phyloP scores from a whole-genome alignment of 92 coral and sea anemone species.

The Parazoanthus darwini region DNA sequence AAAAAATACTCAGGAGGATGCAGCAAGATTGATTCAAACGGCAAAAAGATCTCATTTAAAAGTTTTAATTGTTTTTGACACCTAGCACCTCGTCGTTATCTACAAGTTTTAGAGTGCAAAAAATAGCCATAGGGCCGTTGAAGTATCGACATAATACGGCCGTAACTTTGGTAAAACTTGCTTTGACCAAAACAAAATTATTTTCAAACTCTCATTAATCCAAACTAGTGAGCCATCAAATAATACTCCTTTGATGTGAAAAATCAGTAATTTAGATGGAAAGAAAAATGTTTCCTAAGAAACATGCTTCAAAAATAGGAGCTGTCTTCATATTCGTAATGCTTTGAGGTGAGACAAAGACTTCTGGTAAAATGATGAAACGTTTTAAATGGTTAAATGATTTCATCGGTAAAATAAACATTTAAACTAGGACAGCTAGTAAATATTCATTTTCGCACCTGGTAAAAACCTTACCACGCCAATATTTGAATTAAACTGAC shows the following conservation, averaged over 20 bases:
- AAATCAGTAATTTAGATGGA: neutral
- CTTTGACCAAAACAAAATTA: neutral
- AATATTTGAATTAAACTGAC: neutral
- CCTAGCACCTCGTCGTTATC: neutral
- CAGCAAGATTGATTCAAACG: too few species aligned
- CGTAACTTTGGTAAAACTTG: neutral
- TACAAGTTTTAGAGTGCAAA: neutral
- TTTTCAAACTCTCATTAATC: neutral
- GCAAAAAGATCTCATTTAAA: too few species aligned
- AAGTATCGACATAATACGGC: neutral
- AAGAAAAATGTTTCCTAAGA: neutral
- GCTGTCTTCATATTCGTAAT: neutral
- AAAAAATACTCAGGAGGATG: too few species aligned
- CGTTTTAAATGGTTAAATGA: conserved; percentile 2
- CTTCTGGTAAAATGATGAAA: neutral
- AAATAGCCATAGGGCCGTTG: neutral
- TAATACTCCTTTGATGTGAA: neutral
- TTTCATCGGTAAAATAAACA: conserved; percentile 11
- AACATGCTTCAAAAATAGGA: neutral
- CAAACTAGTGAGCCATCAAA: neutral
- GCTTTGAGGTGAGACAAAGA: neutral
- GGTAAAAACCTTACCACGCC: neutral
- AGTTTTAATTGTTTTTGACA: neutral
- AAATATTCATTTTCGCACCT: conserved; percentile 15
- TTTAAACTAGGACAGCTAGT: conserved; percentile 18